A percentile compares a stretch with the other conserved stretches of the same genome.
Conservation (phyloP, 2,113 vertebrate species). For the Bothrops jararaca region DNA sequence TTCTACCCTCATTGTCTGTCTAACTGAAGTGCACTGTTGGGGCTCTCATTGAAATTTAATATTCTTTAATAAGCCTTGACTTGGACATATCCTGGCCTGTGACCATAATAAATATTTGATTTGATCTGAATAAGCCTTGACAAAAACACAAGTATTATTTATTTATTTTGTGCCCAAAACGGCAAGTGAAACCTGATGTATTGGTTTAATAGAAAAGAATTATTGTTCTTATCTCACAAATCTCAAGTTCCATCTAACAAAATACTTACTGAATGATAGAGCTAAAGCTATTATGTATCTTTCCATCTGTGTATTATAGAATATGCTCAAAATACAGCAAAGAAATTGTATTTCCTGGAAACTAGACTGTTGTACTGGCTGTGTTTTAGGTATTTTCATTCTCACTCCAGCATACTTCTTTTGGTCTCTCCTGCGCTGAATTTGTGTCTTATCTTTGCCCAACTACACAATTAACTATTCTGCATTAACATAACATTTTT, state of each 20-base stretch:
- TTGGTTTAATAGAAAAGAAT: neutral
- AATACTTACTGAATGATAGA: neutral
- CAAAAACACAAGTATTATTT: slow-evolving; percentile 9
- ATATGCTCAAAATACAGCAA: neutral
- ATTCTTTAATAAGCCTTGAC: neutral
- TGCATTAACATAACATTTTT: neutral
- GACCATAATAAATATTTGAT: neutral
- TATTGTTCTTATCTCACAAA: neutral
- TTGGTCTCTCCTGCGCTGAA: neutral
- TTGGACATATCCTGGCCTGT: neutral
- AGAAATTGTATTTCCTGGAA: neutral
- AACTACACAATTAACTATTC: neutral
- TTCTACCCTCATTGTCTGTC: neutral
- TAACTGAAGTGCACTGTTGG: neutral
- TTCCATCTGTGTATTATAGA: neutral
- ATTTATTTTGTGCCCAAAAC: fast-evolving
- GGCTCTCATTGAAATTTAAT: neutral
- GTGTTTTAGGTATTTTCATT: neutral
- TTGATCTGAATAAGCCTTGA: neutral
- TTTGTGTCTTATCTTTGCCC: neutral
- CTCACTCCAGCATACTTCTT: neutral
- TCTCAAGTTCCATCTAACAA: neutral
- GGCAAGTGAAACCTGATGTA: neutral
- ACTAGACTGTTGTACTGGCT: neutral
- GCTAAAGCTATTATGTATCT: neutral